A percentile compares a stretch with the other conserved stretches of the same genome.
phyloP scores from a whole-genome alignment of 30 jellyfish, hydroid and myxozoan genomes.

The Aurelia aurita complex sp. Pacific region DNA sequence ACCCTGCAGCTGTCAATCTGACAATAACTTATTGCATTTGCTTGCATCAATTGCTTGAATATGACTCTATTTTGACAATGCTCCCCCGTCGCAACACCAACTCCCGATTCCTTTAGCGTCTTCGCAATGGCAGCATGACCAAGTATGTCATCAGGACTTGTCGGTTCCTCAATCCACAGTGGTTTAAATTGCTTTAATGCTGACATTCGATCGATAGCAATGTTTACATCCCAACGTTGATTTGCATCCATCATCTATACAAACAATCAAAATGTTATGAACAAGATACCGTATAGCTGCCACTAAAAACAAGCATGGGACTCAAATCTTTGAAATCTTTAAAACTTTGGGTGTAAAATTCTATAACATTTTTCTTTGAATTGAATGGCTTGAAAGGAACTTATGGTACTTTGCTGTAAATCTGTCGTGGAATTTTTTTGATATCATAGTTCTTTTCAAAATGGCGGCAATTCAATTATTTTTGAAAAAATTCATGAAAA shows the following conservation, averaged over 20 bases:
- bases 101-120: slow-evolving; percentile 40
- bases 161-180: slow-evolving; percentile 86
- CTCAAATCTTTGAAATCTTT: no score
- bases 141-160: slow-evolving; percentile 82
- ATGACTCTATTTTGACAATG: slow-evolving; percentile 82
- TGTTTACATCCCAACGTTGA: slow-evolving; percentile 80
- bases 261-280: no score
- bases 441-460: no score
- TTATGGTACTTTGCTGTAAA: no score
- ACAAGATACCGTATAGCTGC: no score
- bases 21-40: slow-evolving; percentile 70
- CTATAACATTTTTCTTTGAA: no score
- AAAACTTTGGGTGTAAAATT: no score
- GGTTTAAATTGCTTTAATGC: slow-evolving; percentile 64
- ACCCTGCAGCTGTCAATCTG: slow-evolving; percentile 89
- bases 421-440: no score
- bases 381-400: no score
- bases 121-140: slow-evolving; percentile 84
- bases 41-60: slow-evolving; percentile 76
- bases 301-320: no score
- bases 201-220: slow-evolving; percentile 65
- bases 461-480: no score
- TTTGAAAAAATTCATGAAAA: no score
- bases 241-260: slow-evolving; percentile 91
- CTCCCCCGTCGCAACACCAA: slow-evolving; percentile 92